Percentiles rank a stretch among this genome's conserved stretches.
These are phyloP conservation scores for Vanessa cardui DNA, from an alignment of 2,888 invertebrate genomes.

Conservation along the genomic window DNA sequence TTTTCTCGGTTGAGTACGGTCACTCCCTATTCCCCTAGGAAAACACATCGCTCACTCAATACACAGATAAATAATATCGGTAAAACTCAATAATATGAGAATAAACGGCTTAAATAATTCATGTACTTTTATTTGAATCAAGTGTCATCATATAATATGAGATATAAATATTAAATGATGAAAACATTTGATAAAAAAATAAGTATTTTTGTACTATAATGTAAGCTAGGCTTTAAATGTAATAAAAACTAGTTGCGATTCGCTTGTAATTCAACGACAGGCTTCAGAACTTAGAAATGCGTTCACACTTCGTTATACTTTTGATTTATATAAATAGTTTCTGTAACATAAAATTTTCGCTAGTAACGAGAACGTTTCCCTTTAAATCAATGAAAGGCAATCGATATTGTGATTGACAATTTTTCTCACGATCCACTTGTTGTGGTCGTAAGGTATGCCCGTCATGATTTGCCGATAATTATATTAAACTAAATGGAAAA, in stretches of 20 bases:
- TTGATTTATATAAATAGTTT: constrained; percentile 22
- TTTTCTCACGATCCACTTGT: constrained; percentile 32
- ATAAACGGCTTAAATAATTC: too few relatives aligned
- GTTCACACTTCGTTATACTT: constrained; percentile 30
- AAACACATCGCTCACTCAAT: too few relatives aligned
- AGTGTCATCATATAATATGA: too few relatives aligned
- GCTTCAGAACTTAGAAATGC: constrained; percentile 19
- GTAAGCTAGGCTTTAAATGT: constrained; percentile 11
- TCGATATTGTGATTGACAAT: constrained; percentile 8
- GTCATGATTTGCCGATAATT: too few relatives aligned
- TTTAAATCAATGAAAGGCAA: constrained; percentile 15
- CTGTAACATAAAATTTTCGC: constrained; percentile 16
- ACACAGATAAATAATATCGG: too few relatives aligned
- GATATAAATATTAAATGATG: neutral
- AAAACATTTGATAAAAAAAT: neutral
- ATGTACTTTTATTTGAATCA: too few relatives aligned
- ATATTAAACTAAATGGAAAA: too few relatives aligned
- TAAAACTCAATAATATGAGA: too few relatives aligned
- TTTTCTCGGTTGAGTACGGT: too few relatives aligned
- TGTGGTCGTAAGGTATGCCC: neutral
- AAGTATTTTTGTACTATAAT: neutral
- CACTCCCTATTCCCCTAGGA: too few relatives aligned
- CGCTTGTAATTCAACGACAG: constrained; percentile 16
- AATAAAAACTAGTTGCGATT: constrained; percentile 19
- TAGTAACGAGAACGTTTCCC: constrained; percentile 12